Evolutionary conservation across 2,113 vertebrate species (phyloP).

Genomic region (Papio anubis): DNA sequence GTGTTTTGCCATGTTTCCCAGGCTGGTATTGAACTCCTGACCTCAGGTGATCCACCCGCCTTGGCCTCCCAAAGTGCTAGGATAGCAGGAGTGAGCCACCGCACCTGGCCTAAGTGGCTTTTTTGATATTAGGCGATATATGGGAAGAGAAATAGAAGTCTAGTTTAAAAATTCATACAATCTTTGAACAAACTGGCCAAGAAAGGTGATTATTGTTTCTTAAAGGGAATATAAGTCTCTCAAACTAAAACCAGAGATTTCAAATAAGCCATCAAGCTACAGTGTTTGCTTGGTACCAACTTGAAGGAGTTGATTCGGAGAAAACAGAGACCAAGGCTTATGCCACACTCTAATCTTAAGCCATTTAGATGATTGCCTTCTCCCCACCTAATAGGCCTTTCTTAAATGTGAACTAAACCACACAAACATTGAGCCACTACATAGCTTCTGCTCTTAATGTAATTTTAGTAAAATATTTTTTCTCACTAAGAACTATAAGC

Average conservation of each 20-base stretch:
- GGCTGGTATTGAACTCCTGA: too few relatives aligned
- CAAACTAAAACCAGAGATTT: slow-evolving; percentile 16
- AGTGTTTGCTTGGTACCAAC: neutral
- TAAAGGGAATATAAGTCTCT: slow-evolving; percentile 22
- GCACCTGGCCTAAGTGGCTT: neutral
- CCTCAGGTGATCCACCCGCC: too few relatives aligned
- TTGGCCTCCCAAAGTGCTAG: too few relatives aligned
- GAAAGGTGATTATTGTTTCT: neutral
- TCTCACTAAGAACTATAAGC: neutral
- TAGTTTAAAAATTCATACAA: slow-evolving; percentile 40
- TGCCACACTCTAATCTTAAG: neutral
- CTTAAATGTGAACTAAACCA: slow-evolving; percentile 18
- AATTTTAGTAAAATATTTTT: slow-evolving; percentile 42
- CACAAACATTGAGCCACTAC: neutral
- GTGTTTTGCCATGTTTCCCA: too few relatives aligned
- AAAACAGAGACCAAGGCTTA: neutral
- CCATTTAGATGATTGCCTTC: neutral
- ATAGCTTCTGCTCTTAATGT: slow-evolving; percentile 18
- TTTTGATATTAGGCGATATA: neutral
- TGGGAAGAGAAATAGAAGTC: neutral
- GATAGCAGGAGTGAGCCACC: too few relatives aligned
- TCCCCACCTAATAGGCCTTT: neutral
- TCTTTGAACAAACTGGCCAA: slow-evolving; percentile 31
- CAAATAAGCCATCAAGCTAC: neutral
- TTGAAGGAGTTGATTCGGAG: neutral